phyloP scores from a whole-genome alignment of 2,797 vertebrate species.

The Siniperca scherzeri region DNA sequence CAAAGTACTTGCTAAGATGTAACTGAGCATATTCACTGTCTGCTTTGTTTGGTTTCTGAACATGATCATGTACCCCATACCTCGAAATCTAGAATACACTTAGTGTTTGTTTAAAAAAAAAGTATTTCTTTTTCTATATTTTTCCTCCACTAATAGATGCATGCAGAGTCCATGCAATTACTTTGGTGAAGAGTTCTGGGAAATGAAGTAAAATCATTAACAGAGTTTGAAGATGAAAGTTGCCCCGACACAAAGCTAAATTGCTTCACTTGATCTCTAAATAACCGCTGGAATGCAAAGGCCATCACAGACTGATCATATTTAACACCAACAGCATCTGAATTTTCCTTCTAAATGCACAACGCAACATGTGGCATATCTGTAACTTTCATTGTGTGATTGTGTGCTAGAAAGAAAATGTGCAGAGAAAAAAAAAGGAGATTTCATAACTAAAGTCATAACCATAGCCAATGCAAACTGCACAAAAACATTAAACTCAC shows the following conservation, averaged over 20 bases:
- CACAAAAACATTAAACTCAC: constrained; percentile 37
- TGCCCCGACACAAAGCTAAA: not conserved
- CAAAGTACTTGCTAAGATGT: not conserved
- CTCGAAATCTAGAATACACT: not conserved
- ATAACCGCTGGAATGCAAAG: constrained; percentile 1
- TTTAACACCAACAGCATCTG: constrained; percentile 10
- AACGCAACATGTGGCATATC: constrained; percentile 18
- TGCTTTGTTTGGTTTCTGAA: constrained; percentile 1
- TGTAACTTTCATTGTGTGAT: constrained; percentile 5
- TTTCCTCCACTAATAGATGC: not conserved
- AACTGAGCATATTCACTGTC: not conserved
- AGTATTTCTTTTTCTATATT: not conserved
- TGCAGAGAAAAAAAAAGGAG: constrained; percentile 14
- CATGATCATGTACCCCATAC: not conserved
- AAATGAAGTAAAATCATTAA: not conserved
- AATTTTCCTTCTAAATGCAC: constrained; percentile 7
- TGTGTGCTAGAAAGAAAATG: not conserved
- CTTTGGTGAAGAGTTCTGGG: not conserved
- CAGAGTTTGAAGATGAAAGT: constrained; percentile 10
- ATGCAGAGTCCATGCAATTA: not conserved
- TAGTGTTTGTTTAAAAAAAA: not conserved
- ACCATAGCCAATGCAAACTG: constrained; percentile 21
- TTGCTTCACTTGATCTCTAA: not conserved
- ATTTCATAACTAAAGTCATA: constrained; percentile 25
- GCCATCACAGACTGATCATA: constrained; percentile 12